Evolutionary conservation across 2,113 vertebrate genomes (phyloP), one percentile per base, ranked within the genome.

Genomic region (Tretioscincus oriximinensis): DNA sequence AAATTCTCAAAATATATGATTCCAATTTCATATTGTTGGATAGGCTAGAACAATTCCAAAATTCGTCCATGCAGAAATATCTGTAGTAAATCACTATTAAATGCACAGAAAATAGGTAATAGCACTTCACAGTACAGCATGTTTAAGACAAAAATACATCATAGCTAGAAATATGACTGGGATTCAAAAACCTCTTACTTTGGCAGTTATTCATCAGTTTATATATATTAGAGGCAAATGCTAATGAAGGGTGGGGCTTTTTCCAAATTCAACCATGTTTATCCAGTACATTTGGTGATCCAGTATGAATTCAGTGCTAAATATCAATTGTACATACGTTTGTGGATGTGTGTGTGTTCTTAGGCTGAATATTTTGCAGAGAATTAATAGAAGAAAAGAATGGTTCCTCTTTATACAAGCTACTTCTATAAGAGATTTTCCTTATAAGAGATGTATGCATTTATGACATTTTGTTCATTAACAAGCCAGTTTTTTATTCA

Each of bases 301-400:
- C 58, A 3, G 0, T 69, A 54, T 2, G 75, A 61, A 84, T 75
- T 88, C 73, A 85, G 82, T 90, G 90, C 83, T 73, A 54, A 87
- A 64, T 63, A 72, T 81, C 79, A 69, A 22, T 4, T 29, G 64
- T 77, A 89, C 90, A 90, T 89, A 77, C 88, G 90, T 83, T 76
- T 81, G 76, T 68, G 47, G 21, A 45, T 16, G 31, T 73, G 9
- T n/a, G 9, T 49, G 58, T 49, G 31, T 58, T 75, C 31, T 67
- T n/a, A 28, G 11, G 16, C 69, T 64, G 4, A 9, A 9, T 80
- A 16, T 49, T 72, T 72, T 49, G n/a, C 47, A n/a, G 12, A 9
- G 1, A 64, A 60, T 29, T 14, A 14, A 18, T 18, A 58, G 16
- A n/a, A 70, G 9, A 78, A 5, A 24, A 61, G 54, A 14, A 58